Conservation (phyloP, 2,113 vertebrate species). For the Tragelaphus buxtoni region DNA sequence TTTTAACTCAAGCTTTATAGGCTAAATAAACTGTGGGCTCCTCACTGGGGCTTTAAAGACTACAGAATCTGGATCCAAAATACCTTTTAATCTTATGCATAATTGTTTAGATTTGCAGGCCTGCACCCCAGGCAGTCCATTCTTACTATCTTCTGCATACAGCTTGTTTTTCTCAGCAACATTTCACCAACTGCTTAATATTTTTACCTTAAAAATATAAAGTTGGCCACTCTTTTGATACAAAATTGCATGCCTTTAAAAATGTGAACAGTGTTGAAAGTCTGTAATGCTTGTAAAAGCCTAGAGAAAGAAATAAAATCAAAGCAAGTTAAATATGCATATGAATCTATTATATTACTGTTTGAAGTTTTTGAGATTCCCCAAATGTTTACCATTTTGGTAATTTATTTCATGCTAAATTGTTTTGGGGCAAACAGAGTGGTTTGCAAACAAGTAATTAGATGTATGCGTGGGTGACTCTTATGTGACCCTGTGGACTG, state of each 20-base stretch:
- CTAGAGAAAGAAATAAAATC: not conserved
- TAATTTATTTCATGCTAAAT: not conserved
- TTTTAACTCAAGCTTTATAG: not conserved
- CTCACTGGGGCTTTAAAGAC: not conserved
- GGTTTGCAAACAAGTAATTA: slow-evolving; percentile 23
- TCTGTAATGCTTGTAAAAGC: not conserved
- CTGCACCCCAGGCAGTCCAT: not conserved
- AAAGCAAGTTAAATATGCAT: not conserved
- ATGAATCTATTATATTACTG: not conserved
- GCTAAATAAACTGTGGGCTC: not conserved
- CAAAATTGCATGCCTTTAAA: not conserved
- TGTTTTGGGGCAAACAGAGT: not conserved
- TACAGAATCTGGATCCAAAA: not conserved
- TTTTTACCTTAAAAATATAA: not conserved
- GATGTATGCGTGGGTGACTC: not conserved
- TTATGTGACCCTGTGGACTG: not conserved
- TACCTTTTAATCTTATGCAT: not conserved
- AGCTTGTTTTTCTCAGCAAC: not conserved
- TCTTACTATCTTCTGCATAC: not conserved
- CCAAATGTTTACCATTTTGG: slow-evolving; percentile 23
- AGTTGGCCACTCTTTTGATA: not conserved
- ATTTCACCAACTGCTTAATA: not conserved
- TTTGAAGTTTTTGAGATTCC: not conserved
- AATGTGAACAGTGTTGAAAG: not conserved
- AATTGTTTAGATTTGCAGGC: not conserved